Evolutionary conservation across 2,888 invertebrate species (phyloP), one percentile per base, ranked within the genome.

Genomic region (Nyleta sp.): DNA sequence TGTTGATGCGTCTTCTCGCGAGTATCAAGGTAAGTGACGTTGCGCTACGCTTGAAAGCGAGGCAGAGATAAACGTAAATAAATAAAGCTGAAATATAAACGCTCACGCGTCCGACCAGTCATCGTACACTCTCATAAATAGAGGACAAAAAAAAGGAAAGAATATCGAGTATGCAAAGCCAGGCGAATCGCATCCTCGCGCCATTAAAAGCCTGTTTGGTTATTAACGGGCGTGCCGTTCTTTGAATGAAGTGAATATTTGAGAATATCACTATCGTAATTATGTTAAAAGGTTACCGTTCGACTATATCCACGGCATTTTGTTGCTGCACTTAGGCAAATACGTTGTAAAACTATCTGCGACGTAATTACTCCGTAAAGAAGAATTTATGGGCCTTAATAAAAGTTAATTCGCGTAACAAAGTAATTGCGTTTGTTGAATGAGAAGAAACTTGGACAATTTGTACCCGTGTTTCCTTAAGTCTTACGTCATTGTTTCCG

Each of bases 1-100:
- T 22, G 38, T 67, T 74, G 67, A 68, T 55, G 68, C 74, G 62
- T 42, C 52, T 71, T 55, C 64, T 68, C 64, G 55, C 46, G 70
- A 35, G 75, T 59, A 65, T 76, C 70, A 65, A 64, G 70, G 76
- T 76, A 76, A 76, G 62, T 76, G 76, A 76, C 70, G 76, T 53
- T 59, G 70, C 33, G 50, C 64, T 40, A 33, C 35, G 55, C 62
- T 74, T 55, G 52, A 59, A 60, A 53, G 74, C 60, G 55, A 68
- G 55, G 17, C 55, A 15, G 33, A 75, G 64, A 76, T 76, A 70
- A 70, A 70, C 65, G 59, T 71, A 76, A 76, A 76, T 70, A 71
- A 65, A 71, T 76, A 71, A 71, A 64, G 70, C 59, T 65, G 64
- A 64, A 76, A 76, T 59, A 71, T 76, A 76, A 76, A 65, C 57